phyloP scores from a whole-genome alignment of 2,797 vertebrate genomes.

The Xiphophorus birchmanni region DNA sequence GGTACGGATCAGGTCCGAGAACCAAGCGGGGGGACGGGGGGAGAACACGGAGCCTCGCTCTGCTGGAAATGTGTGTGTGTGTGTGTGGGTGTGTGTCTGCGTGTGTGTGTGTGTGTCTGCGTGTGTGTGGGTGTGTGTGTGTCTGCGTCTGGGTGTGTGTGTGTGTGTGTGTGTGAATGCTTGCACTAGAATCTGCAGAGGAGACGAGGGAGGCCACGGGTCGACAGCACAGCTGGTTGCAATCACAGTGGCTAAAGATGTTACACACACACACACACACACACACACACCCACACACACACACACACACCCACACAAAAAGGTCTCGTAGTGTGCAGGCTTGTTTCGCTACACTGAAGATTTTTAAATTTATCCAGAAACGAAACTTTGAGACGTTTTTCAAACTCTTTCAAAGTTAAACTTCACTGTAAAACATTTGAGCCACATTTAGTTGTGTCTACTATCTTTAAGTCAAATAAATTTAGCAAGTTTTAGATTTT shows the following conservation, averaged over 20 bases:
- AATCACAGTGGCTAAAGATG: slow-evolving; percentile 71
- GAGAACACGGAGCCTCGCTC: background rate
- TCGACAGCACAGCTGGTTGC: slow-evolving; percentile 78
- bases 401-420: background rate
- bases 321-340: slow-evolving; percentile 19
- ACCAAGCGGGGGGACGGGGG: slow-evolving; percentile 4
- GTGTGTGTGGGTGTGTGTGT: slow-evolving; percentile 15
- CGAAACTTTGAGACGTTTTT: background rate
- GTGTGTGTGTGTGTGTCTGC: background rate
- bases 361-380: background rate
- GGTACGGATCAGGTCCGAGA: slow-evolving; percentile 15
- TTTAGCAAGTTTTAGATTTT: too few species aligned
- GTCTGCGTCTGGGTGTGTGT: slow-evolving; percentile 16
- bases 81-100: slow-evolving; percentile 13
- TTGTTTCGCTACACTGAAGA: background rate
- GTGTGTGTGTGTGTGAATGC: background rate
- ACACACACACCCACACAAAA: slow-evolving; percentile 9
- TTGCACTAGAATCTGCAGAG: slow-evolving; percentile 43
- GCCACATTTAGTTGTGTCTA: too few species aligned
- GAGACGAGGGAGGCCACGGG: slow-evolving; percentile 61
- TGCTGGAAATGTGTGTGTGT: slow-evolving; percentile 11
- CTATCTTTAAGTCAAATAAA: too few species aligned
- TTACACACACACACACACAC: slow-evolving; percentile 3
- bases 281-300: slow-evolving; percentile 12
- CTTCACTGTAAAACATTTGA: background rate